A percentile compares a stretch with the other conserved stretches of the same genome.
phyloP scores from a whole-genome alignment of 1,140 invertebrate genomes.

The Ips nitidus region DNA sequence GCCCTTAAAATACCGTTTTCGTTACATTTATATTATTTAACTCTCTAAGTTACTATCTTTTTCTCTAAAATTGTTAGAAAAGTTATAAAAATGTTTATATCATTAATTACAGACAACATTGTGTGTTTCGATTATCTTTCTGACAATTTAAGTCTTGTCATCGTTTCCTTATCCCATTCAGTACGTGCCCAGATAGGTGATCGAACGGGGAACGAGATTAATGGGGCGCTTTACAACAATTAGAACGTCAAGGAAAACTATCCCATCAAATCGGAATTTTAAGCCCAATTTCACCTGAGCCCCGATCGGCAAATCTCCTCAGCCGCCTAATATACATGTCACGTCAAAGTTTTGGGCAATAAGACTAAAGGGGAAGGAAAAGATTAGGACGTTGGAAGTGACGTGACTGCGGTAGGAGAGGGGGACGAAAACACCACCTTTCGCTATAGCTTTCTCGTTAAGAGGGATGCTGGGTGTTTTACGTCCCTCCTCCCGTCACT shows the following conservation, averaged over 20 bases:
- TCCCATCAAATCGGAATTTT: slow-evolving; percentile 19
- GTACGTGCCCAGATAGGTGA: too few species aligned
- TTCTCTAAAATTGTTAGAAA: too few species aligned
- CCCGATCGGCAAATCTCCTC: slow-evolving; percentile 30
- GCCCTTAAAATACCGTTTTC: not conserved
- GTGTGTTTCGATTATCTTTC: too few species aligned
- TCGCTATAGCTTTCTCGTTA: not conserved
- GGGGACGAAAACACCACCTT: slow-evolving; percentile 12
- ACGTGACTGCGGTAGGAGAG: slow-evolving; percentile 23
- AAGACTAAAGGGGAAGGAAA: slow-evolving; percentile 13
- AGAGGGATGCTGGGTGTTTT: slow-evolving; percentile 1
- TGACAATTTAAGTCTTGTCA: too few species aligned
- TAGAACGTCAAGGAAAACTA: slow-evolving; percentile 18
- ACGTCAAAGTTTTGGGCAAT: slow-evolving; percentile 32
- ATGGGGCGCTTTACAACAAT: slow-evolving; percentile 1
- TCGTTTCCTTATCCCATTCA: too few species aligned
- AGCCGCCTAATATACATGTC: slow-evolving; percentile 31
- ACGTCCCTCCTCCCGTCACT: not conserved
- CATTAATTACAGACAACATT: too few species aligned
- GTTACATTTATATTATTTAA: too few species aligned
- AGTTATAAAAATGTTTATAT: too few species aligned
- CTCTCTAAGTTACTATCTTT: too few species aligned
- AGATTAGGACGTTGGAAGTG: slow-evolving; percentile 32
- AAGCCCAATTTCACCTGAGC: slow-evolving; percentile 32
- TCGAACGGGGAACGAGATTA: not conserved